Evolutionary conservation across 2,888 invertebrate species (phyloP), one percentile per base, ranked within the genome.

Genomic region (Temnothorax rugatulus): DNA sequence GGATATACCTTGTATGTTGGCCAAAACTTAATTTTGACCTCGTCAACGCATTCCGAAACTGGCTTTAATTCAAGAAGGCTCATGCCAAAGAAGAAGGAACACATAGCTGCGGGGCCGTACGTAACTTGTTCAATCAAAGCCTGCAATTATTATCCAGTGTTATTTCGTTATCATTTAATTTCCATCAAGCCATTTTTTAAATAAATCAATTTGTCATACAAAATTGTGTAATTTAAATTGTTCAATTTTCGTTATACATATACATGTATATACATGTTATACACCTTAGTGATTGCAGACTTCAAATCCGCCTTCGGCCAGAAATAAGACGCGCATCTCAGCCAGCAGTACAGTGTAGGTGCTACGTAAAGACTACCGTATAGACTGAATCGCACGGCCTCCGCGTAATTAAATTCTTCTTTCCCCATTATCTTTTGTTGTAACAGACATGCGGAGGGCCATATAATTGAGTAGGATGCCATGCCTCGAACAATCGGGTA

Each of bases 281-380:
- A 5, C 1, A 97, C 97, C 96, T 98, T 98, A 59, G 96, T 96
- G 15, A 98, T 92, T 18, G 97, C 97, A 86, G 96, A 96, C 93
- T 96, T 96, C 59, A 98, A 92, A 83, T 96, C 96, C 86, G 96
- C 96, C 71, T 96, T 96, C 34, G 98, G 98, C 97, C 97, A 98
- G 94, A 98, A 95, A 75, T 96, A 95, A 90, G 96, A 96, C n/a
- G 97, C 97, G 74, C 97, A 94, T 93, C 96, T 97, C 68, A 98
- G 95, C 98, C 98, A 98, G 82, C 96, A 96, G 92, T 97, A 98
- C 0, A 98, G 95, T 7, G 97, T 97, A 18, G 98, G 98, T 0
- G 98, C 98, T 29, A 97, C 97, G 94, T 97, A 97, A 69, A 97
- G 96, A 11, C 97, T 96, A n/a, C 98, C 98, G 94, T 97, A 98